phyloP scores from a whole-genome alignment of 2,888 invertebrate genomes.

The Drosophila testacea region DNA sequence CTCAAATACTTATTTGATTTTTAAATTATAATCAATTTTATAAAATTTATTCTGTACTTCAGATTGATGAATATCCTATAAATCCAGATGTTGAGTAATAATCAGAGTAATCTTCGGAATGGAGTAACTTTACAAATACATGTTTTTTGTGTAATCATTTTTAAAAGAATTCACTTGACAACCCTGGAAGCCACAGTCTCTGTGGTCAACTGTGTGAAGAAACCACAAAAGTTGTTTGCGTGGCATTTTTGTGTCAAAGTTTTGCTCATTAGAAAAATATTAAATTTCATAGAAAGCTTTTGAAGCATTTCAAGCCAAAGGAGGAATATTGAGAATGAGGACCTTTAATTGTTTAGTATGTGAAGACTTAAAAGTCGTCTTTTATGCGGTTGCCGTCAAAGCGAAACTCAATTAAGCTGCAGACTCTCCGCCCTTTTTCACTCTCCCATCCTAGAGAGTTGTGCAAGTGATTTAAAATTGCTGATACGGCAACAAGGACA shows the following conservation, averaged over 20 bases:
- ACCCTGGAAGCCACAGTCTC: background rate
- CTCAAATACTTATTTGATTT: too few relatives aligned
- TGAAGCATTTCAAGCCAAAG: constrained; percentile 5
- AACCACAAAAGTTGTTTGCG: constrained; percentile 63
- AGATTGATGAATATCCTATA: too few relatives aligned
- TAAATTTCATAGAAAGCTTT: constrained; percentile 59
- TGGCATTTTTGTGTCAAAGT: constrained; percentile 35
- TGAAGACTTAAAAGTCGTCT: constrained; percentile 80
- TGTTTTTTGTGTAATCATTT: background rate
- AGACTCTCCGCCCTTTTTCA: constrained; percentile 15
- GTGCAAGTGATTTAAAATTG: constrained; percentile 70
- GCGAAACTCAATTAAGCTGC: constrained; percentile 79
- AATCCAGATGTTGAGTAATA: too few relatives aligned
- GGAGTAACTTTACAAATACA: too few relatives aligned
- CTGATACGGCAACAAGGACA: constrained; percentile 74
- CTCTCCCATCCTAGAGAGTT: constrained; percentile 2
- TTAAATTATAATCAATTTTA: too few relatives aligned
- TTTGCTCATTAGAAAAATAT: constrained; percentile 70
- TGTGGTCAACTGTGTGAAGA: constrained; percentile 58
- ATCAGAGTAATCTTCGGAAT: too few relatives aligned
- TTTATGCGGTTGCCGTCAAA: constrained; percentile 80
- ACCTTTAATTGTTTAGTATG: constrained; percentile 72
- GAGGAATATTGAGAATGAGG: constrained; percentile 18
- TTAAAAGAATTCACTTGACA: background rate
- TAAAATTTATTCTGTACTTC: too few relatives aligned